phyloP scores from a whole-genome alignment of 2,113 vertebrate species.

The Podocnemis expansa region DNA sequence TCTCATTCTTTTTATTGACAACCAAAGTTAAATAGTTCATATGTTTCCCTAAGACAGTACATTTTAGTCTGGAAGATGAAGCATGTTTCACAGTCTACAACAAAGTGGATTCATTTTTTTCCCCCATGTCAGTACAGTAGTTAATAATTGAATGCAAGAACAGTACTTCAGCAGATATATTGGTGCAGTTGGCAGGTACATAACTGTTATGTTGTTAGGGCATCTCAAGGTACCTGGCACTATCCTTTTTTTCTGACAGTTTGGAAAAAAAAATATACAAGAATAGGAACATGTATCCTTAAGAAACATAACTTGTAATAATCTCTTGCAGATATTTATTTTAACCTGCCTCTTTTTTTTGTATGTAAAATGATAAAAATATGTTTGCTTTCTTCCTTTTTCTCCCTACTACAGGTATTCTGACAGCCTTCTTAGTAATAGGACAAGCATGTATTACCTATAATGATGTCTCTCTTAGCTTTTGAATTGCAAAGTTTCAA shows the following conservation, averaged over 20 bases:
- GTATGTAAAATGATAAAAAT: not conserved
- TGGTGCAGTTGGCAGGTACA: not conserved
- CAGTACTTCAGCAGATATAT: not conserved
- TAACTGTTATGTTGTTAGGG: not conserved
- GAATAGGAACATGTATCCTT: not conserved
- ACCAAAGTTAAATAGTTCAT: conserved; percentile 8
- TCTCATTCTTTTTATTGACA: not conserved
- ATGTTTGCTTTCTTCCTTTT: not conserved
- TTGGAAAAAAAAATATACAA: not conserved
- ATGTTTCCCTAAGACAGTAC: conserved; percentile 27
- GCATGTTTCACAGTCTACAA: conserved; percentile 16
- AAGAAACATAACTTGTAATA: not conserved
- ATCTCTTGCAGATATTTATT: not conserved
- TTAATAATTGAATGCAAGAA: not conserved
- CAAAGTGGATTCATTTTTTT: conserved; percentile 47
- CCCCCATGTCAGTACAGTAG: not conserved
- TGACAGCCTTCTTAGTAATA: not conserved
- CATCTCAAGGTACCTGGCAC: not conserved
- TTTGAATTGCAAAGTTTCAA: not conserved
- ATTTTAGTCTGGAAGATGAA: conserved; percentile 28
- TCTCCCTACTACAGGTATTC: not conserved
- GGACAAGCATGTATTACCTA: not conserved
- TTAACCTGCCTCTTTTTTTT: not conserved
- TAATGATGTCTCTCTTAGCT: not conserved
- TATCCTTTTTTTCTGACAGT: not conserved